Conservation (phyloP, 2,888 invertebrate species). For the Rotaria macrura region DNA sequence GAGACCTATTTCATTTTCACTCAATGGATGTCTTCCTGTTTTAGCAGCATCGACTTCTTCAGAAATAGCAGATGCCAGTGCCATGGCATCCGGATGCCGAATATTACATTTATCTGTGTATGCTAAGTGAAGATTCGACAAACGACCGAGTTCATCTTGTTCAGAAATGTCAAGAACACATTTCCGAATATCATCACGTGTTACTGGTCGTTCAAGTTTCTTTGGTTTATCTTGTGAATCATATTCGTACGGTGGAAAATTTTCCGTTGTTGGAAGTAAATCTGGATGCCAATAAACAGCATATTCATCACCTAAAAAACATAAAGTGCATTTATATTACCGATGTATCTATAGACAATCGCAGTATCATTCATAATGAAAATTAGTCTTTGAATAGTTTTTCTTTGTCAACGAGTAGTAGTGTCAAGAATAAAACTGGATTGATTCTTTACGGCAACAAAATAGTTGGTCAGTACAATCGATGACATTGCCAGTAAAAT, state of each 20-base stretch:
- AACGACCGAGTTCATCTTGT: background rate
- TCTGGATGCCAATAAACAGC: constrained; percentile 18
- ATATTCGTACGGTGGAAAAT: constrained; percentile 1
- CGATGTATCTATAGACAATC: too few relatives aligned
- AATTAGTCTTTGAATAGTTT: too few relatives aligned
- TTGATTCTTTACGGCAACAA: too few relatives aligned
- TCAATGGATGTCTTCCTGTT: background rate
- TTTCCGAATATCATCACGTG: background rate
- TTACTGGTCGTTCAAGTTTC: constrained; percentile 3
- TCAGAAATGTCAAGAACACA: background rate
- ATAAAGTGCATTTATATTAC: too few relatives aligned
- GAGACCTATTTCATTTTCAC: background rate
- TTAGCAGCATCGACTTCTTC: constrained; percentile 18
- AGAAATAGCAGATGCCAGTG: background rate
- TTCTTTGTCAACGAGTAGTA: too few relatives aligned
- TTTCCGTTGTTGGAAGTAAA: background rate
- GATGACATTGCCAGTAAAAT: too few relatives aligned
- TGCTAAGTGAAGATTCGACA: constrained; percentile 13
- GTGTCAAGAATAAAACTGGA: too few relatives aligned
- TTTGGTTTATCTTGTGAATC: constrained; percentile 10
- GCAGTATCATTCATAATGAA: too few relatives aligned
- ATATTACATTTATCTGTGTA: background rate
- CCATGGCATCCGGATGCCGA: background rate
- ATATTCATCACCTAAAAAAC: background rate
- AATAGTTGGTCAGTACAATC: too few relatives aligned